Evolutionary conservation across 2,113 vertebrate species (phyloP).

Genomic region (Lepisosteus osseus): DNA sequence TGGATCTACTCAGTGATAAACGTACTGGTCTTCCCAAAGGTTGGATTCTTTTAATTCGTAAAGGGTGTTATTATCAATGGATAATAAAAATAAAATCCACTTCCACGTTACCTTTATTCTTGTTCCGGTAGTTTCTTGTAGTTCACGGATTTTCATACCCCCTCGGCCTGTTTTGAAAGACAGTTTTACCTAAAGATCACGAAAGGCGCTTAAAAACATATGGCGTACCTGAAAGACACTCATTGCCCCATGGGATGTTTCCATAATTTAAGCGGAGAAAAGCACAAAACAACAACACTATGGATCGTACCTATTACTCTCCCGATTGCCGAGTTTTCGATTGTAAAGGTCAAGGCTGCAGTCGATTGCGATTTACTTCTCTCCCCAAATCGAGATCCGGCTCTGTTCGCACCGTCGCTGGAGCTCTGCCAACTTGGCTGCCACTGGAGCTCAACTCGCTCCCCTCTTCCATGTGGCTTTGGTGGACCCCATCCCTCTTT

Average conservation of each 20-base stretch:
- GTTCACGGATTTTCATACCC: slow-evolving; percentile 81
- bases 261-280: neutral
- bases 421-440: slow-evolving; percentile 8
- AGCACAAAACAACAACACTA: too few relatives aligned
- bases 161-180: slow-evolving; percentile 70
- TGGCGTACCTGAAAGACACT: neutral
- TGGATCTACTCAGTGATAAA: too few relatives aligned
- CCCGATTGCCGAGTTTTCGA: slow-evolving; percentile 67
- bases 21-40: too few relatives aligned
- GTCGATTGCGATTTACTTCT: neutral
- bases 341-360: slow-evolving; percentile 49
- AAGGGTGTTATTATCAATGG: too few relatives aligned
- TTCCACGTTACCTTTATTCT: slow-evolving; percentile 76
- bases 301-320: slow-evolving; percentile 70
- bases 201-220: neutral
- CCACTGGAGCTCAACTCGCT: slow-evolving; percentile 13
- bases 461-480: neutral
- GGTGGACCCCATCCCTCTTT: neutral
- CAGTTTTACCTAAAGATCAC: too few relatives aligned
- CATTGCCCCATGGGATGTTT: too few relatives aligned
- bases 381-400: neutral
- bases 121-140: slow-evolving; percentile 76
- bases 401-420: neutral
- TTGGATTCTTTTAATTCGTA: too few relatives aligned
- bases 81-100: too few relatives aligned